Conservation (phyloP, 2,888 invertebrate genomes). For the Chymomyza procnemis region DNA sequence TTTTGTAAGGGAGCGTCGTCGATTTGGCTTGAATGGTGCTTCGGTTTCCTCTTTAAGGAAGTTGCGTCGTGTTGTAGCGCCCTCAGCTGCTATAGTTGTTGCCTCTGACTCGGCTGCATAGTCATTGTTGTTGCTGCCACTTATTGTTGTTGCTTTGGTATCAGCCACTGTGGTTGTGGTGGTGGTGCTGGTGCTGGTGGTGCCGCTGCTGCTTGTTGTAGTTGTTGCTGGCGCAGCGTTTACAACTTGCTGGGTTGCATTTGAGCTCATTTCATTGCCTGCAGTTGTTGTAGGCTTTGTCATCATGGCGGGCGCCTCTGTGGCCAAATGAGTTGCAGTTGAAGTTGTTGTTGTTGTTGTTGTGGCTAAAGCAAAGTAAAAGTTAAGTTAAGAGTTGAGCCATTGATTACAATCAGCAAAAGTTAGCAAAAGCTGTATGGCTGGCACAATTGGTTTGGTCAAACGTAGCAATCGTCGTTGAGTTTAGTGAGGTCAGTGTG, state of each 20-base stretch:
- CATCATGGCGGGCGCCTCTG: neutral
- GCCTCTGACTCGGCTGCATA: slow-evolving; percentile 11
- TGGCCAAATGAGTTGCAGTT: neutral
- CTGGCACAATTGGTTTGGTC: no score
- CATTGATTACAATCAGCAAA: no score
- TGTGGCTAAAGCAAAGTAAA: neutral
- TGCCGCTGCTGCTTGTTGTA: slow-evolving; percentile 27
- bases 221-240: slow-evolving; percentile 16
- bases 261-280: neutral
- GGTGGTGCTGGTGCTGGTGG: slow-evolving; percentile 32
- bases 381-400: neutral
- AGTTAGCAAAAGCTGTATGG: no score
- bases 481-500: no score
- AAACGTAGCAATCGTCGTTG: no score
- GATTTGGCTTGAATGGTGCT: slow-evolving; percentile 78
- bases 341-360: neutral
- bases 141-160: slow-evolving; percentile 36
- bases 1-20: slow-evolving; percentile 77
- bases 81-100: neutral
- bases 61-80: slow-evolving; percentile 68
- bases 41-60: slow-evolving; percentile 77
- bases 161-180: slow-evolving; percentile 18
- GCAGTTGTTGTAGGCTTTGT: neutral
- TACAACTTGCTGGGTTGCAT: neutral
- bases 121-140: slow-evolving; percentile 39